Base-by-base conservation (phyloP, 2,888 invertebrate genomes). In the Didymodactylos carnosus region DNA sequence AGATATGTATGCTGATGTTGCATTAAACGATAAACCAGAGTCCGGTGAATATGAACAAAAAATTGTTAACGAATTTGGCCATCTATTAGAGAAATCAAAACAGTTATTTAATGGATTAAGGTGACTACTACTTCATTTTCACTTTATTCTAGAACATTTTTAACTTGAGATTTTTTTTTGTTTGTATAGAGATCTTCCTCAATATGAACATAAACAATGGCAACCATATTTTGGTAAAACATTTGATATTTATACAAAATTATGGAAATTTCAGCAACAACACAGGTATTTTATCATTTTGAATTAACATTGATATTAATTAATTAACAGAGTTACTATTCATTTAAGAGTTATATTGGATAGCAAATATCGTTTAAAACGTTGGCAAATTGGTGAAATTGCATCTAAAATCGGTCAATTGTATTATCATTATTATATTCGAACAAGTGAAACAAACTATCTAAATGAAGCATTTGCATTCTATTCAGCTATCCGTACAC, bases 361-460 rank as follows among this genome's bases (percentile, higher is more conserved):
- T 83, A 88, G 88, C 77, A 92, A 93, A 84, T 95, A 94, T 84
- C 93, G 92, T 41, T 86, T 95, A 79, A 94, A 95, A 82, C 86
- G 95, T 79, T 95, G 95, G 94, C 95, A 95, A 85, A 94, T 95
- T 79, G 95, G 95, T 73, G 95, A 95, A 85, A 94, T 95, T 78
- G 95, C 94, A 71, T 94, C 94, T 73, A 95, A 95, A 87, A 95
- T 95, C 82, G 95, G 95, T 78, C 95, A 95, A 85, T 88, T 95
- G 40, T 95, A 95, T 85, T 95, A 95, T 84, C 94, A 94, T 85
- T 95, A 94, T 85, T 95, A 95, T 70, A 87, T 95, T 80, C 87
- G 94, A 80, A 95, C 95, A 77, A 94, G 94, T 84, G 94, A 95
- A 86, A 92, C 92, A 46, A 91, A 91, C 84, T 95, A 94, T 84